These are phyloP conservation scores for Porites evermanni DNA, from an alignment of 92 coral and sea anemone species.

Conservation along the genomic window DNA sequence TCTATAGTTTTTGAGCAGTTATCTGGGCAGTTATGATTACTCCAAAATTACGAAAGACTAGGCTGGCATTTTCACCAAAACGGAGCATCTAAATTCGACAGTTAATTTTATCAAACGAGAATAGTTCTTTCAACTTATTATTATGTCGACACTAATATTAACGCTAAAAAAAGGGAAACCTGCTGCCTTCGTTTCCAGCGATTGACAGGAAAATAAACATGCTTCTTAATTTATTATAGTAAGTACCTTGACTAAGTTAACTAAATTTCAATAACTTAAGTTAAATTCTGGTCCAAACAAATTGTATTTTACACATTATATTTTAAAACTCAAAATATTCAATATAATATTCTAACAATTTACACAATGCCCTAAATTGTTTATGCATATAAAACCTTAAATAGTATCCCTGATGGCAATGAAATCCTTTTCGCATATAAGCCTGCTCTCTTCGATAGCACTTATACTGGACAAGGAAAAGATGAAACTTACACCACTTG, in stretches of 20 bases:
- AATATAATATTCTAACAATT: not conserved
- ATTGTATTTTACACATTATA: not conserved
- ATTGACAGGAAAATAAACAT: conserved; percentile 4
- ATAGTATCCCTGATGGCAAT: too few relatives aligned
- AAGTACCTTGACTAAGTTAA: not conserved
- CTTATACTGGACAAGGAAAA: too few relatives aligned
- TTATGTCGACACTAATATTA: not conserved
- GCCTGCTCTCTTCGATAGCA: too few relatives aligned
- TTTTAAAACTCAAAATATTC: not conserved
- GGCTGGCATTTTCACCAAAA: too few relatives aligned
- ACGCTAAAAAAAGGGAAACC: not conserved
- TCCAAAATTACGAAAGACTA: too few relatives aligned
- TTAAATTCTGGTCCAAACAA: not conserved
- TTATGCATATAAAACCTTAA: not conserved
- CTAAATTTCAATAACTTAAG: not conserved
- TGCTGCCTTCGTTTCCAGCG: conserved; percentile 38
- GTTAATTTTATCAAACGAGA: not conserved
- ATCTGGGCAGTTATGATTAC: too few relatives aligned
- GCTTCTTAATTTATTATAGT: not conserved
- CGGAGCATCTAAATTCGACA: too few relatives aligned
- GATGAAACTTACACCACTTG: too few relatives aligned
- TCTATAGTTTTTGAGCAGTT: too few relatives aligned
- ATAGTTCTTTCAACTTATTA: not conserved
- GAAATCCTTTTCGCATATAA: too few relatives aligned
- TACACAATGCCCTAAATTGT: not conserved